Evolutionary conservation across 1,140 invertebrate species (phyloP).

Genomic region (Andrena cerasifolii): DNA sequence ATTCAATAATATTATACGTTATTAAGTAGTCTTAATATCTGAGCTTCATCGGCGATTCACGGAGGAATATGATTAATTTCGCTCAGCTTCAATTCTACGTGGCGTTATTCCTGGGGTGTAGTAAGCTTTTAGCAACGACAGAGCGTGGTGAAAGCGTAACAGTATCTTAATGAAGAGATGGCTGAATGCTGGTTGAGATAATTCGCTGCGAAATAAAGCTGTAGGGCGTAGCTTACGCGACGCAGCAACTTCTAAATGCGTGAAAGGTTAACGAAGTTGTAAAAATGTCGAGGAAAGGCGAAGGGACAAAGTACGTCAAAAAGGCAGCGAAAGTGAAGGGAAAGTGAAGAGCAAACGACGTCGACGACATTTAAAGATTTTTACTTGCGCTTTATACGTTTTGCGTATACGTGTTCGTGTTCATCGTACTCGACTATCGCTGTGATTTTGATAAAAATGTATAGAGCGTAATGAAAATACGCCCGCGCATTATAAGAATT

Average conservation of each 20-base stretch:
- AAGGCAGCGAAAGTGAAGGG: not conserved
- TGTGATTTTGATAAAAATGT: too few species aligned
- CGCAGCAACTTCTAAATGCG: not conserved
- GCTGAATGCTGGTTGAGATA: not conserved
- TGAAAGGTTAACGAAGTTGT: slow-evolving; percentile 16
- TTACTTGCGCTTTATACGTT: too few species aligned
- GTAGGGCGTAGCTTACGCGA: not conserved
- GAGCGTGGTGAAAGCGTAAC: not conserved
- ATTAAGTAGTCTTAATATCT: not conserved
- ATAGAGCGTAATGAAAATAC: too few species aligned
- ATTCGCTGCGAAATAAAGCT: not conserved
- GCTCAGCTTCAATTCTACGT: not conserved
- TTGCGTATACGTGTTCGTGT: too few species aligned
- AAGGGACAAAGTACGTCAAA: not conserved
- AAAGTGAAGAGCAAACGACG: not conserved
- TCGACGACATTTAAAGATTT: not conserved
- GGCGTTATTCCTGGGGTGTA: not conserved
- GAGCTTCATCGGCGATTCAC: too few species aligned
- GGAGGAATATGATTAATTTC: not conserved
- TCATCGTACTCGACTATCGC: too few species aligned
- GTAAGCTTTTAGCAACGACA: too few species aligned
- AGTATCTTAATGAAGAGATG: not conserved
- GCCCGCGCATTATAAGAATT: too few species aligned
- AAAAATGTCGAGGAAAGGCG: not conserved
- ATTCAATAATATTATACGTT: too few species aligned